These are phyloP conservation scores for Drosophila mulleri DNA, from an alignment of 2,888 invertebrate genomes.

Conservation along the genomic window DNA sequence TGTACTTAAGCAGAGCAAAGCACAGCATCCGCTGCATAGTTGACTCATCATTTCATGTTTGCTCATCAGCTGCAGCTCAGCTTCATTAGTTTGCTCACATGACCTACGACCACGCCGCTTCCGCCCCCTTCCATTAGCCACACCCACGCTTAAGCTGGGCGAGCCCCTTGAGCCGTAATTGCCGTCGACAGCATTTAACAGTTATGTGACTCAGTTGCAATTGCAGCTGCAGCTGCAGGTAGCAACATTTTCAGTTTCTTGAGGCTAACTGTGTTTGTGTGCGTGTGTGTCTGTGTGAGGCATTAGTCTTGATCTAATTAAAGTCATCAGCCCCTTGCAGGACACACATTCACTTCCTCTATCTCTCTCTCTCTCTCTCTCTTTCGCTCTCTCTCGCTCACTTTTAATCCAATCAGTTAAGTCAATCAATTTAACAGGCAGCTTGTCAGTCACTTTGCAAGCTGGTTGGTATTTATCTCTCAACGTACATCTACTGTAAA, in stretches of 20 bases:
- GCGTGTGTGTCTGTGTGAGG: conserved; percentile 18
- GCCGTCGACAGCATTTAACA: conserved; percentile 35
- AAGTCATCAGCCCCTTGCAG: conserved; percentile 27
- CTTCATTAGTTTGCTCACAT: conserved; percentile 53
- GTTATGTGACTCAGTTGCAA: conserved; percentile 45
- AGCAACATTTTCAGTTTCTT: conserved; percentile 32
- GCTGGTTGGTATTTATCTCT: not conserved
- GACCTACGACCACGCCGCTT: not conserved
- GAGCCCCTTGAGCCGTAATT: conserved; percentile 36
- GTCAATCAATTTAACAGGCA: conserved; percentile 14
- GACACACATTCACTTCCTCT: conserved; percentile 9
- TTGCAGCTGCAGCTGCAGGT: conserved; percentile 14
- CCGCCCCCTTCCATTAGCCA: not conserved
- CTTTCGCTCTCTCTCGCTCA: not conserved
- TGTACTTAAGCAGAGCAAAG: conserved; percentile 8
- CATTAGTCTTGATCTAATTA: conserved; percentile 47
- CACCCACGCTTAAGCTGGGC: not conserved
- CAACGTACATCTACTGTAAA: conserved; percentile 17
- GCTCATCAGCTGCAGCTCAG: conserved; percentile 53
- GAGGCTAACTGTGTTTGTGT: conserved; percentile 10
- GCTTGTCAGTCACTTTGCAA: conserved; percentile 15
- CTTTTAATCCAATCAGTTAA: conserved; percentile 28
- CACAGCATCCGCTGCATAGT: conserved; percentile 27
- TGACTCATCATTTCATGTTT: conserved; percentile 60
- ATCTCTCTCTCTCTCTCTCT: not conserved